These are phyloP conservation scores for Eremophila alpestris DNA, from an alignment of 2,797 vertebrate genomes.

Conservation along the genomic window DNA sequence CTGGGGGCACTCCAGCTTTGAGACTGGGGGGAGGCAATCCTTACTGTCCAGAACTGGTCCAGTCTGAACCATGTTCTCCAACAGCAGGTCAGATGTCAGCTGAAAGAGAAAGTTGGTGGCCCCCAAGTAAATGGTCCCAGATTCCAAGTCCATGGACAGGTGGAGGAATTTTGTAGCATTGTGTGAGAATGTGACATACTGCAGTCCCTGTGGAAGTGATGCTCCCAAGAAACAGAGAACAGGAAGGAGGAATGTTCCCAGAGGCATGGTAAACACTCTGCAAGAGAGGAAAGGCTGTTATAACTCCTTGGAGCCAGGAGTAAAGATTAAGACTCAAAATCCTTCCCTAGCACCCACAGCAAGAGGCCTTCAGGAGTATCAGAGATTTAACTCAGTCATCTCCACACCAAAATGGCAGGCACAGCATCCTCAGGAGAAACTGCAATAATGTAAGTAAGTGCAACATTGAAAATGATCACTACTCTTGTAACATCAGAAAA, in stretches of 20 bases:
- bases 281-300: conserved; percentile 16
- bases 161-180: conserved; percentile 89
- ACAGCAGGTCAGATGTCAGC: conserved; percentile 81
- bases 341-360: neutral
- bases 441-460: neutral
- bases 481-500: neutral
- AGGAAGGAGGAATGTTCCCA: conserved; percentile 79
- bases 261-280: conserved; percentile 88
- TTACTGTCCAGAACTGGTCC: conserved; percentile 91
- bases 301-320: neutral
- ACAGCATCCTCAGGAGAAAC: neutral
- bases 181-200: conserved; percentile 80
- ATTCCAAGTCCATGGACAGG: conserved; percentile 83
- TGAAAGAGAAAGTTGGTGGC: conserved; percentile 92
- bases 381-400: neutral
- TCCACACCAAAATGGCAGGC: neutral
- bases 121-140: conserved; percentile 90
- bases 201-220: conserved; percentile 50
- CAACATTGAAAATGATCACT: neutral
- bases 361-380: neutral
- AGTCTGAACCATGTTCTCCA: conserved; percentile 79
- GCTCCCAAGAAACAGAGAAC: conserved; percentile 78
- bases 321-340: neutral
- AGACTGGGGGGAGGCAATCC: conserved; percentile 93
- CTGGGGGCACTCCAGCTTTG: conserved; percentile 87